Evolutionary conservation across 2,888 invertebrate species (phyloP).

Genomic region (Drosophila fulvimacula): DNA sequence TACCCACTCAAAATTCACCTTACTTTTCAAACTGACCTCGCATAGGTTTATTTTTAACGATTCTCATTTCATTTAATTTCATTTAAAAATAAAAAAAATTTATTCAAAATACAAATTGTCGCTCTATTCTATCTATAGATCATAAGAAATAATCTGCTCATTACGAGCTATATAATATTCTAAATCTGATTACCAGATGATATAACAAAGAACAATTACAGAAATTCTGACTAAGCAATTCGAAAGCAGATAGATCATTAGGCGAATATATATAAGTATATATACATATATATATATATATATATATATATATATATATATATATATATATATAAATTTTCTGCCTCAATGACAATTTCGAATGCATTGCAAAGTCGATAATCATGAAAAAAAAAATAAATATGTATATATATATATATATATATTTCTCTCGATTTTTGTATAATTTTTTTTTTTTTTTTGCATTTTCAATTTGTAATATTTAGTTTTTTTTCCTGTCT

Average conservation of each 20-base stretch:
- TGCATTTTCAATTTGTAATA: neutral
- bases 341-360: slow-evolving; percentile 40
- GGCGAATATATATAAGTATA: neutral
- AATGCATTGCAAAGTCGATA: slow-evolving; percentile 17
- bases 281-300: neutral
- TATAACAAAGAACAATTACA: neutral
- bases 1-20: neutral
- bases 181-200: neutral
- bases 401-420: too few relatives aligned
- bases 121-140: neutral
- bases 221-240: neutral
- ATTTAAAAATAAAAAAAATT: too few relatives aligned
- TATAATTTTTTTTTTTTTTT: neutral
- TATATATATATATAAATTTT: slow-evolving; percentile 24
- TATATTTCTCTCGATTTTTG: neutral
- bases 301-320: slow-evolving; percentile 1
- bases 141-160: neutral
- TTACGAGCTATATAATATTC: slow-evolving; percentile 4
- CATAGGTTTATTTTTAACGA: neutral
- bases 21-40: neutral
- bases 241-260: slow-evolving; percentile 4
- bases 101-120: neutral
- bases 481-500: neutral
- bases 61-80: too few relatives aligned
- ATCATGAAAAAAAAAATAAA: neutral